Base-by-base conservation (phyloP, 2,797 vertebrate genomes). In the Smutsia gigantea region DNA sequence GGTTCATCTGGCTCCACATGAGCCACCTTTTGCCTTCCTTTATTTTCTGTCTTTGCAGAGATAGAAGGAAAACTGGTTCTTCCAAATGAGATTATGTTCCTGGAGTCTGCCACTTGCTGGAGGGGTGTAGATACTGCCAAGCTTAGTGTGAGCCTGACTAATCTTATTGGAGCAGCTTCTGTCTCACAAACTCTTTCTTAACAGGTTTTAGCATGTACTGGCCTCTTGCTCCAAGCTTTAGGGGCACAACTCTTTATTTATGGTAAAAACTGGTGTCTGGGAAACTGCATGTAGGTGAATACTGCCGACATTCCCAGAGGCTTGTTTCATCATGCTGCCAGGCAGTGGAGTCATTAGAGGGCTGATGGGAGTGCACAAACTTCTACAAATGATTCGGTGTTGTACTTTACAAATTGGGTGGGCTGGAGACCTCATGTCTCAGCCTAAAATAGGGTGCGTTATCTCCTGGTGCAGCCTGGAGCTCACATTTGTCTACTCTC, bases 1-100 rank as follows among this genome's bases (percentile, higher is more conserved):
- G 49, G 42, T 49, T 75, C 53, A 27, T 55, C 37, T 21, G 92
- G 57, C 85, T 53, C 74, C 57, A 12, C 2, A 15, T 1, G 42
- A 92, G 83, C 82, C 74, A 72, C 42, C 14, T n/a, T 71, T 49
- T 63, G 53, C 68, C 46, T 69, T 51, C 42, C 79, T 84, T 74
- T 87, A 21, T 75, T 39, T 68, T 84, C 85, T 39, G 37, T 64
- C 82, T 92, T 96, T 77, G 71, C 74, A 71, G 78, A 79, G 34
- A 93, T 8, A 78, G 31, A 91, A 72, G 87, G 59, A 79, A 91
- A 88, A 53, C 9, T 8, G n/a, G 86, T 59, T 46, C 23, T 55
- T 95, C 69, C 66, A 5, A 21, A 27, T 39, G 85, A 94, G 64
- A 61, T 92, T 21, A 59, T 10, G 21, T 10, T 34, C 29, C 84